Evolutionary conservation across 2,113 vertebrate genomes (phyloP).

Genomic region (Promerops cafer): DNA sequence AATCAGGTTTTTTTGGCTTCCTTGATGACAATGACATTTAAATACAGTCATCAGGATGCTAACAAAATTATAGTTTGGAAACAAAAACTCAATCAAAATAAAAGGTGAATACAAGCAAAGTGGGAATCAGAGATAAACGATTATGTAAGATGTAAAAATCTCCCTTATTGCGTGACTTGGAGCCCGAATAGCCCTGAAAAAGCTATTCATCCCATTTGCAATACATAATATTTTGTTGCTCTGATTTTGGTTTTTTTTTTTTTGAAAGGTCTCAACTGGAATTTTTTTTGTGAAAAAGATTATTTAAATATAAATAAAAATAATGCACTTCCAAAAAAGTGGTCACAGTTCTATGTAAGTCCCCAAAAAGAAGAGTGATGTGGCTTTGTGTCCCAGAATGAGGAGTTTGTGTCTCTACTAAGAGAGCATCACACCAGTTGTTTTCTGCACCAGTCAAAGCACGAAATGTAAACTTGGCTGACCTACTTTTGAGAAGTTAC

Average conservation of each 20-base stretch:
- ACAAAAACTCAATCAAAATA: not conserved
- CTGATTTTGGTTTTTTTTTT: not conserved
- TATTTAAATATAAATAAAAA: not conserved
- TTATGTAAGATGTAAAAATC: not conserved
- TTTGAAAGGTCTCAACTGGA: not conserved
- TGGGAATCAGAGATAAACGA: not conserved
- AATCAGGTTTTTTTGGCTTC: not conserved
- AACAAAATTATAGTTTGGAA: not conserved
- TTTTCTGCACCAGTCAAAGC: not conserved
- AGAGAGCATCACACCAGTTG: not conserved
- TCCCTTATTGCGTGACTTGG: not conserved
- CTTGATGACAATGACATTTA: not conserved
- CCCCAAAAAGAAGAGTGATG: not conserved
- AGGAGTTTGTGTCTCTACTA: not conserved
- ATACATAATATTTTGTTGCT: not conserved
- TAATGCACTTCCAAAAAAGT: not conserved
- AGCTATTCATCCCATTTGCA: not conserved
- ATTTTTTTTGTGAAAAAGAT: not conserved
- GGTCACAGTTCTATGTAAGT: not conserved
- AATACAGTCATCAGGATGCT: not conserved
- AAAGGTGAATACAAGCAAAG: not conserved
- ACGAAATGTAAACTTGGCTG: constrained; percentile 10
- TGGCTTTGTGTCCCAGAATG: not conserved
- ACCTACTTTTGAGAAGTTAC: constrained; percentile 36
- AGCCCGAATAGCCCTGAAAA: not conserved